Evolutionary conservation across 2,888 invertebrate genomes (phyloP), one percentile per base, ranked within the genome.

Genomic region (Drosophila borborema): DNA sequence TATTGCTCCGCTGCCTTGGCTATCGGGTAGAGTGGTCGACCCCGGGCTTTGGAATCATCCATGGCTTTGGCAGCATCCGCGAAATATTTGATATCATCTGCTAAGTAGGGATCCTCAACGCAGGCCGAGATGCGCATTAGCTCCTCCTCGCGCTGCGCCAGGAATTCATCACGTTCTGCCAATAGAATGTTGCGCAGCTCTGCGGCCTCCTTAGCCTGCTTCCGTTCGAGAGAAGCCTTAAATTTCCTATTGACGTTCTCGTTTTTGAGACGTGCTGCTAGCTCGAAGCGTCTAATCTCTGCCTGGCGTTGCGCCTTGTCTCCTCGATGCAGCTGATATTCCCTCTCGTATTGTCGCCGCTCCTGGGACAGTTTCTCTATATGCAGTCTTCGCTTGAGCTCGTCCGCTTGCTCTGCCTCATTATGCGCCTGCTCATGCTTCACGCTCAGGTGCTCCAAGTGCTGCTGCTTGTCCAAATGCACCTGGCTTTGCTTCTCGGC

Each of bases 21-120:
- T 14, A 93, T 74, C 0, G 93, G 93, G 40, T 86, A 85, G 7
- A 92, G 56, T 0, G 93, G 92, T 5, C 92, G 86, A 0, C 91
- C 90, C 23, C 88, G 85, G n/a, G 80, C 81, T 5, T 90, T 75
- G 0, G 91, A 92, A 54, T 91, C 82, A 55, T 90, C 72, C 65
- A 93, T 90, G 7, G 91, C 67, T 8, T 82, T 68, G 6, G 88
- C 82, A 1, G 93, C 92, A 66, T 89, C 86, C 3, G 90, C 80
- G 62, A 91, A 92, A 77, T 92, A 93, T 69, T 79, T 81, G 28
- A 88, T 83, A 64, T 93, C 92, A 7, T 92, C 91, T 7, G 75
- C 69, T 3, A 90, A 75, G 23, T 82, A 64, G 0, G 72, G 74
- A 53, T 85, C 77, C 1, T 78, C 77, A 0, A 58, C 40, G 40